Conservation (phyloP, 2,888 invertebrate genomes). For the Amphipyra tragopoginis region DNA sequence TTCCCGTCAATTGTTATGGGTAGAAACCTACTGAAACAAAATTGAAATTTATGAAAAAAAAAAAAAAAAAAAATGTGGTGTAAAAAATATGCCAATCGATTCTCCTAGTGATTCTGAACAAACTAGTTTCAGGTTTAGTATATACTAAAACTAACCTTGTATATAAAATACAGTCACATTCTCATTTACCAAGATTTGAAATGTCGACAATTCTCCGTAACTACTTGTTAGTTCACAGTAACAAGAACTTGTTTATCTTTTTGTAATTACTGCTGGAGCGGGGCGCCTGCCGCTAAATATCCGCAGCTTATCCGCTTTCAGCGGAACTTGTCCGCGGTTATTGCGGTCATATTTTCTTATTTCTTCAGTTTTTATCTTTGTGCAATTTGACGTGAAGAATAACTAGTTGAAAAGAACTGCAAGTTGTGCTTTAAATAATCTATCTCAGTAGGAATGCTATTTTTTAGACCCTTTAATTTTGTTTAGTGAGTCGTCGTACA, state of each 20-base stretch:
- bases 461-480: no score
- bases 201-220: not conserved
- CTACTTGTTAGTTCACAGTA: not conserved
- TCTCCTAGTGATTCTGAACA: no score
- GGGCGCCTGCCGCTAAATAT: conserved; percentile 38
- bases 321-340: conserved; percentile 32
- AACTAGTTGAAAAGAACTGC: not conserved
- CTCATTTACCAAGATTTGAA: not conserved
- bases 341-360: conserved; percentile 35
- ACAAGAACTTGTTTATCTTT: conserved; percentile 18
- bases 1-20: no score
- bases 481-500: no score
- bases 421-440: not conserved
- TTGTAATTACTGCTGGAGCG: conserved; percentile 37
- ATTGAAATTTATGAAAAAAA: no score
- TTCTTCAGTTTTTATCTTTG: conserved; percentile 4
- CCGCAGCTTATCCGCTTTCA: conserved; percentile 44
- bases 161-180: no score
- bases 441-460: not conserved
- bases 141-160: no score
- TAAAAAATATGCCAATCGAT: no score
- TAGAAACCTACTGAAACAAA: no score
- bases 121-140: no score
- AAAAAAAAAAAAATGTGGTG: no score
- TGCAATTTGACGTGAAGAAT: not conserved